Base-by-base conservation (phyloP, 2,113 vertebrate genomes). In the Miniopterus natalensis region DNA sequence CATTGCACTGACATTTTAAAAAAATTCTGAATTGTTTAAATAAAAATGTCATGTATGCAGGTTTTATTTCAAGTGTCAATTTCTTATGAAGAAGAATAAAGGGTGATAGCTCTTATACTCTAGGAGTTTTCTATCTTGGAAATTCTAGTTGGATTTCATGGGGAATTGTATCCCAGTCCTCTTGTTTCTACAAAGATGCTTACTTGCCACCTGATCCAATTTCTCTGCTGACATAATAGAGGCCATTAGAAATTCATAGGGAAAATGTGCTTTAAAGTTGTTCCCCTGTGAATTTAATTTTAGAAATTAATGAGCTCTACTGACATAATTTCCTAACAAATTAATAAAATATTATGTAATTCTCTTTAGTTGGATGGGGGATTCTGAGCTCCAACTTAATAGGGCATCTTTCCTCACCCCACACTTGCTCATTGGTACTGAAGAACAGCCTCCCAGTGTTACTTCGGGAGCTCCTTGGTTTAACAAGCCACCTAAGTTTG, bases 241-340 rank as follows among this genome's bases (percentile, higher is more conserved):
- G 45, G 11, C 20, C 47, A 66, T 94, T 85, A 79, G 47, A 88
- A 93, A 95, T 88, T 91, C 83, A 77, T 29, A 29, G 45, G 9
- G 61, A 94, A 74, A 78, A 45, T 70, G 8, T 65, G 29, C 13
- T 25, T 89, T 84, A 18, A 77, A 59, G 88, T 42, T 95, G 20
- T 51, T 94, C 71, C 31, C 68, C 8, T 42, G 77, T 81, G 65
- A 74, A 71, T 95, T 94, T 92, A 85, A 92, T 88, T 92, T 85
- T 63, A 94, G 85, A 92, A 92, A 87, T 94, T 94, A 95, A 90
- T 84, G 70, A 95, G 49, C 49, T 96, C 66, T 84, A 71, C 65
- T 94, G 80, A 71, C 88, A 88, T 18, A 78, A 21, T 96, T 94
- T 85, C 20, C 15, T 47, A n/a, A 27, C 63, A 70, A 96, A 80